These are phyloP conservation scores for Agrochola circellaris DNA, from an alignment of 2,888 invertebrate genomes.

Conservation along the genomic window DNA sequence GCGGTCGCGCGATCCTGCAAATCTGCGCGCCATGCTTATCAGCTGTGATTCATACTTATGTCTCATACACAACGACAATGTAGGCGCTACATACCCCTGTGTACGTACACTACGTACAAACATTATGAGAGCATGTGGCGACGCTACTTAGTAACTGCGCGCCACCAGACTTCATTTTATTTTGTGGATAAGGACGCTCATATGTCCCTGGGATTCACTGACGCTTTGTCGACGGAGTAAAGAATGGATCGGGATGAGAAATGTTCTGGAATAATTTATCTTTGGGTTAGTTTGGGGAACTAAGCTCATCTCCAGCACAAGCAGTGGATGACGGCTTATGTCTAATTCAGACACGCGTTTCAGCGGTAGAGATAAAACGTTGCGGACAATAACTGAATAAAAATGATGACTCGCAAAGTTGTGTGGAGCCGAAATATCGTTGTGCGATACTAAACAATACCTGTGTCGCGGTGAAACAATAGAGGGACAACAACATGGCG, in stretches of 20 bases:
- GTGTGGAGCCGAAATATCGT: slow-evolving; percentile 72
- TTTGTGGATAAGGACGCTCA: slow-evolving; percentile 84
- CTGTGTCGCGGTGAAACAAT: slow-evolving; percentile 70
- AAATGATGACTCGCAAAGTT: slow-evolving; percentile 80
- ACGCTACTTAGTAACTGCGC: slow-evolving; percentile 81
- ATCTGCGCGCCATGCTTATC: slow-evolving; percentile 88
- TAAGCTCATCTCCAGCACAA: slow-evolving; percentile 81
- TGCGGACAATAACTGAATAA: slow-evolving; percentile 84
- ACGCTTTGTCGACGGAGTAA: slow-evolving; percentile 85
- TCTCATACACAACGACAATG: slow-evolving; percentile 73
- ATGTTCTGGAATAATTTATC: slow-evolving; percentile 88
- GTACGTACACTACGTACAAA: slow-evolving; percentile 67
- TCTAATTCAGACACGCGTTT: slow-evolving; percentile 84
- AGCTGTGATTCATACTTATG: slow-evolving; percentile 86
- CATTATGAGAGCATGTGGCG: slow-evolving; percentile 72
- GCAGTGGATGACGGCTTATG: slow-evolving; percentile 83
- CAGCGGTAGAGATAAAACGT: slow-evolving; percentile 80
- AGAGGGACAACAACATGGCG: slow-evolving; percentile 74
- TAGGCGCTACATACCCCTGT: slow-evolving; percentile 63
- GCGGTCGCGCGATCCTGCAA: slow-evolving; percentile 83
- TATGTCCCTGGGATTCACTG: slow-evolving; percentile 84
- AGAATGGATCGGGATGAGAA: slow-evolving; percentile 87
- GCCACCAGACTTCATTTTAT: slow-evolving; percentile 83
- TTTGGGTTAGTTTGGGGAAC: slow-evolving; percentile 84
- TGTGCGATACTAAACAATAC: slow-evolving; percentile 73